A percentile compares a stretch with the other conserved stretches of the same genome.
These are phyloP conservation scores for Tetranychus truncatus DNA, from an alignment of 2,888 invertebrate genomes.

Conservation along the genomic window DNA sequence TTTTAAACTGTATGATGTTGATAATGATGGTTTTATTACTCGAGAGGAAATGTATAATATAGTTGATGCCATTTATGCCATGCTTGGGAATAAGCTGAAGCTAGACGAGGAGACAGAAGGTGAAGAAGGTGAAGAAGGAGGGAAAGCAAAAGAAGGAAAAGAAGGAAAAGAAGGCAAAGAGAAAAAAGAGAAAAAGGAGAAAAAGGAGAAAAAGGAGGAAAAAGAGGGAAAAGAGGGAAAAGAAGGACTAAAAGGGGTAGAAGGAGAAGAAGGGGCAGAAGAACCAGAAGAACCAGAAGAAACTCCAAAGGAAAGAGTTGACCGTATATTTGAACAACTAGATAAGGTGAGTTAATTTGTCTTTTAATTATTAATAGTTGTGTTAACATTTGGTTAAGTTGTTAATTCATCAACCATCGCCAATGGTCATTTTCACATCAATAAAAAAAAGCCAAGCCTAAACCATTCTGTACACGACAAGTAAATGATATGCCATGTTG, in stretches of 20 bases:
- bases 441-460: too few species aligned
- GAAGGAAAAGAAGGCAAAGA: too few species aligned
- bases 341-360: constrained; percentile 44
- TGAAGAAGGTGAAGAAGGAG: too few species aligned
- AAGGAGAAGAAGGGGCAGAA: too few species aligned
- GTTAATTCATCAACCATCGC: neutral
- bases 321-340: constrained; percentile 97
- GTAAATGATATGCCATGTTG: too few species aligned
- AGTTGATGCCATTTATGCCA: constrained; percentile 38
- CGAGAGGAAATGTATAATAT: constrained; percentile 37
- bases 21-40: constrained; percentile 37
- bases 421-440: too few species aligned
- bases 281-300: constrained; percentile 32
- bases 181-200: too few species aligned
- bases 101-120: neutral
- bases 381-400: neutral
- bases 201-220: too few species aligned
- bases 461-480: too few species aligned
- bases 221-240: too few species aligned
- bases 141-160: too few species aligned
- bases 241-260: too few species aligned
- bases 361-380: neutral
- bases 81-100: constrained; percentile 35
- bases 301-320: constrained; percentile 62
- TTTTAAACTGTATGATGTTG: constrained; percentile 37